Evolutionary conservation across 2,888 invertebrate genomes (phyloP), one percentile per base, ranked within the genome.

Genomic region (Drosophila crucigera): DNA sequence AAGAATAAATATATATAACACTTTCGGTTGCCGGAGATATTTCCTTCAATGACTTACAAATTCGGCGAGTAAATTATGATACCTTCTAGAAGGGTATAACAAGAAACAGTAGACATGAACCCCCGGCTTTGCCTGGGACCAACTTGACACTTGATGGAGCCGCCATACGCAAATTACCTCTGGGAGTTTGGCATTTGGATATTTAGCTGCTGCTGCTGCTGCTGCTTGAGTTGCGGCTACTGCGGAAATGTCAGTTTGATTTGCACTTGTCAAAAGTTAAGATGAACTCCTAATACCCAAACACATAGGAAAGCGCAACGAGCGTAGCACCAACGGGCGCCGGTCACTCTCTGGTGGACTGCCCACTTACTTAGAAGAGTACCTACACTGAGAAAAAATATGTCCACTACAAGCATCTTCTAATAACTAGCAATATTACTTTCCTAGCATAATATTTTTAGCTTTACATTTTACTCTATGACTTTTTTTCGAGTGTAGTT

Each of bases 171-270:
- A 82, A 82, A 82, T 82, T 83, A 70, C 80, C 80, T 66, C 66
- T 60, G 52, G 54, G 58, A 75, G 64, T 41, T 65, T 59, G 64
- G 37, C 53, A 55, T 54, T 53, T 39, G 59, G 33, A 54, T 56
- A 37, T 62, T 58, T 16, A 58, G 49, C 47, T 47, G 25, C 16
- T 47, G 22, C 14, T 22, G 11, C 11, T 43, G 11, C 6, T 43
- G 30, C 52, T 22, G 53, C 56, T 33, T 33, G 54, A 58, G 52
- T 39, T 59, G 71, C 61, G 55, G 80, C 73, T 68, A 72, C 75
- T 75, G 90, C 91, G 92, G 92, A 91, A 91, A 90, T 58, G 90
- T 91, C 92, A 91, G 83, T 91, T 83, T 80, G 87, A 88, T 90
- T 88, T 91, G 91, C 91, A 85, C 86, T 81, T 88, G 91, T 88